These are phyloP conservation scores for Melanotus villosus DNA, from an alignment of 2,888 invertebrate species.

Conservation along the genomic window DNA sequence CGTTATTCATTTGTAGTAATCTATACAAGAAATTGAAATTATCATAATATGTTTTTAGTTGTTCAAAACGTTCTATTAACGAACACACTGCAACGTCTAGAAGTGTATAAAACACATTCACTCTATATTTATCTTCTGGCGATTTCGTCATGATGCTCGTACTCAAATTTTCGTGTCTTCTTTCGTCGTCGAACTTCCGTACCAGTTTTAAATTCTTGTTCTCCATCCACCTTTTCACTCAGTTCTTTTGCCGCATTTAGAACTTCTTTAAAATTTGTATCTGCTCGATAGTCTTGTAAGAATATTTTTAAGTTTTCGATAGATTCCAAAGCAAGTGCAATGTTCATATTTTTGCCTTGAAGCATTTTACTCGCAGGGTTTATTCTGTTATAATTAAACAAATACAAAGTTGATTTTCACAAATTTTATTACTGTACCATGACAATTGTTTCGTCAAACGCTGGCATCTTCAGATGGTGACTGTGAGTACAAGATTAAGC, in stretches of 20 bases:
- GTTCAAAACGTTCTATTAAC: conserved; percentile 33
- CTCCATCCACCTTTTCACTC: conserved; percentile 37
- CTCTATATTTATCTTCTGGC: conserved; percentile 33
- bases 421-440: no score
- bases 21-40: conserved; percentile 26
- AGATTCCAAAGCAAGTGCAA: conserved; percentile 32
- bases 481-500: no score
- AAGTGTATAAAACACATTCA: conserved; percentile 30
- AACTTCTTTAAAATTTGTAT: conserved; percentile 36
- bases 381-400: no score
- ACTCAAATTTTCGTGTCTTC: conserved; percentile 33
- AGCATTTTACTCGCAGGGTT: conserved; percentile 35
- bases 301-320: conserved; percentile 34
- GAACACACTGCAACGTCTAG: conserved; percentile 27
- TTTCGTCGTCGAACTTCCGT: conserved; percentile 38
- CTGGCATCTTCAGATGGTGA: no score
- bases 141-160: conserved; percentile 38
- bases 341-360: conserved; percentile 36
- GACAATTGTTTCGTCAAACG: no score
- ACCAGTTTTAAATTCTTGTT: conserved; percentile 39
- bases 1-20: conserved; percentile 24
- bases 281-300: conserved; percentile 38
- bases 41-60: conserved; percentile 22
- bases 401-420: no score
- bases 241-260: conserved; percentile 34